phyloP scores from a whole-genome alignment of 2,113 vertebrate genomes.

The Arothron firmamentum region DNA sequence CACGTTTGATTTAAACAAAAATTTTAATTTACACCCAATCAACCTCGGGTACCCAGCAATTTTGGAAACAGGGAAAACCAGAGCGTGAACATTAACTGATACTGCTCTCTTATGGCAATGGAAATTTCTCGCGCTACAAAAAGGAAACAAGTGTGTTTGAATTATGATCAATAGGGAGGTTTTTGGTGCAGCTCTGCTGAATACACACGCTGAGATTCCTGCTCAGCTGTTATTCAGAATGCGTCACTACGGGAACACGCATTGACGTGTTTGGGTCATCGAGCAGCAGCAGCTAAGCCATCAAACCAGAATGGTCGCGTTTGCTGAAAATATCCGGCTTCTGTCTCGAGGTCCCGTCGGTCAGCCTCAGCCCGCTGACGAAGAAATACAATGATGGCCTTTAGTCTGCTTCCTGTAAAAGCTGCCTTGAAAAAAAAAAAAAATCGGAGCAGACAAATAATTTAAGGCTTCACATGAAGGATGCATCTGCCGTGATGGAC shows the following conservation, averaged over 20 bases:
- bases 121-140: too few relatives aligned
- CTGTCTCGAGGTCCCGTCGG: neutral
- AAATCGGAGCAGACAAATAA: constrained; percentile 1
- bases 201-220: neutral
- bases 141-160: too few relatives aligned
- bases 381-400: constrained; percentile 15
- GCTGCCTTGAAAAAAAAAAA: neutral
- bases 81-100: too few relatives aligned
- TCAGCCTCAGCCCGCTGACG: constrained; percentile 11
- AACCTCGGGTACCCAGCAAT: too few relatives aligned
- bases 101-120: too few relatives aligned
- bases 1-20: too few relatives aligned
- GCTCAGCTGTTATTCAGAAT: neutral
- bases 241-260: neutral
- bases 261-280: constrained; percentile 7
- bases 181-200: too few relatives aligned
- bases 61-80: too few relatives aligned
- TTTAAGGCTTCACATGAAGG: constrained; percentile 20
- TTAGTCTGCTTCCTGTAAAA: constrained; percentile 37
- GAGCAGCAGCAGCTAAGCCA: constrained; percentile 7
- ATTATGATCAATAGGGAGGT: too few relatives aligned
- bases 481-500: constrained; percentile 18
- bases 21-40: too few relatives aligned
- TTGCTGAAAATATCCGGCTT: neutral
- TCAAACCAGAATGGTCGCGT: neutral